A percentile compares a stretch with the other conserved stretches of the same genome.
These are phyloP conservation scores for Trachemys scripta DNA, from an alignment of 2,113 vertebrate genomes.

Conservation along the genomic window DNA sequence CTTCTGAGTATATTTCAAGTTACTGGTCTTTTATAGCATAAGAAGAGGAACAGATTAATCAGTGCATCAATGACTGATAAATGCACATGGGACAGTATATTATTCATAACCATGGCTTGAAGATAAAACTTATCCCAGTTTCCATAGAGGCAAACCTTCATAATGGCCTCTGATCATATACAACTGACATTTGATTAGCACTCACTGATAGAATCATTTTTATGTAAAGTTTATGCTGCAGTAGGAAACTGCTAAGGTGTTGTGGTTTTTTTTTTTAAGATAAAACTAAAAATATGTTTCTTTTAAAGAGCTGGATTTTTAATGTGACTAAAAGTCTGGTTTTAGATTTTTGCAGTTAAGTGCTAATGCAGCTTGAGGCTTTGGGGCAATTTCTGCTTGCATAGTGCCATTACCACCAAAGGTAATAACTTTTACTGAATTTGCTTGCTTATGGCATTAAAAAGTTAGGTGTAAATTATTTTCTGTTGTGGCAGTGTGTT, in stretches of 20 bases:
- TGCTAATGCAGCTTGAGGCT: background rate
- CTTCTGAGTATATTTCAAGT: constrained; percentile 14
- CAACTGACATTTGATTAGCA: constrained; percentile 41
- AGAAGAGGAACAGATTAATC: constrained; percentile 14
- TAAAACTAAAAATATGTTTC: constrained; percentile 45
- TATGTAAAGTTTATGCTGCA: constrained; percentile 18
- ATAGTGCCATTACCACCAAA: background rate
- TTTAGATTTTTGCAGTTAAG: constrained; percentile 1
- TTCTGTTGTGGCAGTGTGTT: background rate
- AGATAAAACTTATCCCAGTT: constrained; percentile 38
- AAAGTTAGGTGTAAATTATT: background rate
- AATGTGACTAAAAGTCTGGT: background rate
- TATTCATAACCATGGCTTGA: constrained; percentile 33
- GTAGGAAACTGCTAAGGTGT: background rate
- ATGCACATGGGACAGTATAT: background rate
- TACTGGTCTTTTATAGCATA: background rate
- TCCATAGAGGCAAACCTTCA: constrained; percentile 14
- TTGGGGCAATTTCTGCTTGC: background rate
- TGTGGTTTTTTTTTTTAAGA: constrained; percentile 9
- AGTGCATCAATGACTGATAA: constrained; percentile 4
- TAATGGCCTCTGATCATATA: constrained; percentile 15
- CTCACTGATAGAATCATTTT: constrained; percentile 34
- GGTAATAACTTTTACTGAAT: background rate
- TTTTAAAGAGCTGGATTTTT: background rate
- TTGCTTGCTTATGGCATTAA: background rate